phyloP scores from a whole-genome alignment of 1,140 invertebrate genomes.

The Psilanteris sp. region DNA sequence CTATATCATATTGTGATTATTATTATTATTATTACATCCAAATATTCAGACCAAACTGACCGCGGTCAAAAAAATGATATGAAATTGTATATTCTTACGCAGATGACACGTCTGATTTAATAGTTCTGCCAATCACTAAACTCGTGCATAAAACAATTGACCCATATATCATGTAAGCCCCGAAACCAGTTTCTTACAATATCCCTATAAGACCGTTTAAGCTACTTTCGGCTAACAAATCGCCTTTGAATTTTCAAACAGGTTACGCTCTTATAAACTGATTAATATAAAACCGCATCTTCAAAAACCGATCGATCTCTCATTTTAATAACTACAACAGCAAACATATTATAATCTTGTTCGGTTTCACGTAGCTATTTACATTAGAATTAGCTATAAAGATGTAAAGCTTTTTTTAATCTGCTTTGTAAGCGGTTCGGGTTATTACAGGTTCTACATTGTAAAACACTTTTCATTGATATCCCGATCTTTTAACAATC shows the following conservation, averaged over 20 bases:
- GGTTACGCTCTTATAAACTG: slow-evolving; percentile 12
- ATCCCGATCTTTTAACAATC: slow-evolving; percentile 39
- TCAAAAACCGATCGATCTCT: slow-evolving; percentile 11
- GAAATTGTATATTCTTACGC: no score
- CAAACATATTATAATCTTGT: slow-evolving; percentile 31
- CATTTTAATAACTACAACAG: neutral
- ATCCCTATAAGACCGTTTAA: no score
- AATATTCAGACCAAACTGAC: no score
- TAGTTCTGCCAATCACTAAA: no score
- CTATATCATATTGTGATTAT: no score
- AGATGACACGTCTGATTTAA: no score
- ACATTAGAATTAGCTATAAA: slow-evolving; percentile 33
- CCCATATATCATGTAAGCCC: no score
- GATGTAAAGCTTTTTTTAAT: slow-evolving; percentile 41
- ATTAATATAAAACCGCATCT: slow-evolving; percentile 19
- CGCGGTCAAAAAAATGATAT: no score
- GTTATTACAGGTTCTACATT: slow-evolving; percentile 67
- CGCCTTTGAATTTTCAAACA: slow-evolving; percentile 16
- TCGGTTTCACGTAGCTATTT: slow-evolving; percentile 19
- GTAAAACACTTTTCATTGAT: slow-evolving; percentile 72
- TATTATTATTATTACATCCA: no score
- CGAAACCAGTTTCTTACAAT: no score
- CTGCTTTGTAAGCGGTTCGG: neutral
- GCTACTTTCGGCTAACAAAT: no score
- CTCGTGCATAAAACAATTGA: no score